Evolutionary conservation across 1,140 invertebrate species (phyloP).

Genomic region (Psix sp.): DNA sequence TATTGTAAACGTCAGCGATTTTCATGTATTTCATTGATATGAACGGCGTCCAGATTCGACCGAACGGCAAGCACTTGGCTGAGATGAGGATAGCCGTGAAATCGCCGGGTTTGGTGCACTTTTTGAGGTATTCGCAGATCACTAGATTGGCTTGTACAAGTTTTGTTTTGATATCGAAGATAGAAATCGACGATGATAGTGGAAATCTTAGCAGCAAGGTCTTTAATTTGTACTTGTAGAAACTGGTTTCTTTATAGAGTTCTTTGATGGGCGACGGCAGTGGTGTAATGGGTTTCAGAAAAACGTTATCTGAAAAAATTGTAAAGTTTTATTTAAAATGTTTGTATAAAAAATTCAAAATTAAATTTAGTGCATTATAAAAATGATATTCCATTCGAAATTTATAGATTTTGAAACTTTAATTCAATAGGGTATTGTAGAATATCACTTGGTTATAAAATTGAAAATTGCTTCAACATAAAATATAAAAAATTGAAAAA

Average conservation of each 20-base stretch:
- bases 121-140: slow-evolving; percentile 5
- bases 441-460: no score
- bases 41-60: slow-evolving; percentile 6
- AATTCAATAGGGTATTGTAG: no score
- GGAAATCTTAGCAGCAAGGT: background rate
- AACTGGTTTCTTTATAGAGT: background rate
- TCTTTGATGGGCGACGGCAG: no score
- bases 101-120: background rate
- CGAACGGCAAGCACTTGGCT: slow-evolving; percentile 2
- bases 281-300: no score
- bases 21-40: slow-evolving; percentile 3
- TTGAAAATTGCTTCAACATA: no score
- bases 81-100: slow-evolving; percentile 2
- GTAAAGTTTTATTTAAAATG: no score
- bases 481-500: no score
- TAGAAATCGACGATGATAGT: background rate
- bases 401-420: no score
- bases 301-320: no score
- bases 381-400: no score
- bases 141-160: background rate
- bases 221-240: slow-evolving; percentile 10
- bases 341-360: no score
- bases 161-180: background rate
- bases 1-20: background rate
- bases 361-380: no score